Evolutionary conservation across 2,113 vertebrate genomes (phyloP), one percentile per base, ranked within the genome.

Genomic region (Emydura subglobosa): DNA sequence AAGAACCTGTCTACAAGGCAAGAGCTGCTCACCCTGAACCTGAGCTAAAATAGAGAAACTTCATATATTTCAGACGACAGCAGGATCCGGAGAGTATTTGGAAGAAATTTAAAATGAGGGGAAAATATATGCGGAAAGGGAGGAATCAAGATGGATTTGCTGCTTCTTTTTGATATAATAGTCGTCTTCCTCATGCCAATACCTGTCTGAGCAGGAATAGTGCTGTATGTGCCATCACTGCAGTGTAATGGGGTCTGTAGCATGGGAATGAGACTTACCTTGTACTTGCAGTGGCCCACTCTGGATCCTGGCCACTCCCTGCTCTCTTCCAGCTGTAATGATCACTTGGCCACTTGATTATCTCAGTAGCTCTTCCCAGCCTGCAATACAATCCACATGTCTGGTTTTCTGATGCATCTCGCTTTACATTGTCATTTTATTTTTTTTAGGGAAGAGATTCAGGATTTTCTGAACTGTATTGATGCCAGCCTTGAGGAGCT

Each of bases 391-490:
- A 24, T 34, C 49, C 31, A 74, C 9, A 14, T 83, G 82, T 39
- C 39, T 72, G 42, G 78, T 81, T 88, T 53, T 22, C 29, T 44
- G 17, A 31, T 61, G 54, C 51, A 51, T 79, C 65, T 93, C 55
- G 86, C 44, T 57, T 27, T 47, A 17, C 19, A n/a, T 0, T 24
- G 8, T 96, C 1, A 47, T 87, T 93, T 94, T 74, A 95, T 61
- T 93, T 51, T 85, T 96, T 93, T 49, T 82, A 98, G 98, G 53
- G 95, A 97, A 82, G 96, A 98, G 88, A 97, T 96, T 16, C 93
- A 97, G 74, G 98, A 98, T 88, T 98, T 98, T 89, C 94, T 98
- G 65, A 97, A 97, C 34, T 96, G 91, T 83, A 97, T 97, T 1
- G 96, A 98, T 79, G 92, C 89, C 49, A 98, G 97, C 79, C 94